These are phyloP conservation scores for Zeuzera pyrina DNA, from an alignment of 2,888 invertebrate genomes.

Conservation along the genomic window DNA sequence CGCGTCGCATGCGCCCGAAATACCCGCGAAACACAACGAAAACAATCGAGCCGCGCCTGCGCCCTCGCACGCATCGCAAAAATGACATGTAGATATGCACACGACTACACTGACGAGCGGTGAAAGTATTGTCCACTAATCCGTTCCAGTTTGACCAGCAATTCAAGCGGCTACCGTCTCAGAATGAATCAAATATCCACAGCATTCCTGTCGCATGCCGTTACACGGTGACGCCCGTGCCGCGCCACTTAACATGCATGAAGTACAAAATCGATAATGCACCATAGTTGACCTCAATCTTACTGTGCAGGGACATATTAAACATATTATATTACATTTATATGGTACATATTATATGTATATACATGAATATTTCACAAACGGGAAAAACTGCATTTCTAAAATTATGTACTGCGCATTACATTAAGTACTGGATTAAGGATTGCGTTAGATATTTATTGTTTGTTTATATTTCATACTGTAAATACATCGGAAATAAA, in stretches of 20 bases:
- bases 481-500: slow-evolving; percentile 9
- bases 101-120: slow-evolving; percentile 11
- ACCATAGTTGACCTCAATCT: too few species aligned
- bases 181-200: too few species aligned
- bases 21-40: slow-evolving; percentile 70
- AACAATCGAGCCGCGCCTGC: slow-evolving; percentile 63
- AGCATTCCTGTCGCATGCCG: slow-evolving; percentile 19
- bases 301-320: too few species aligned
- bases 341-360: too few species aligned
- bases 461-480: slow-evolving; percentile 5
- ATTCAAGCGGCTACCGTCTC: slow-evolving; percentile 2
- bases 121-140: too few species aligned
- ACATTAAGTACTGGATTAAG: too few species aligned
- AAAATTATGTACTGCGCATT: too few species aligned
- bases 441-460: slow-evolving; percentile 5
- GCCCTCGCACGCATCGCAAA: slow-evolving; percentile 54
- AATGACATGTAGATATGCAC: slow-evolving; percentile 58
- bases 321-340: too few species aligned
- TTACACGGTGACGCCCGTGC: slow-evolving; percentile 12
- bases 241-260: too few species aligned
- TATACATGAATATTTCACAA: too few species aligned
- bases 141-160: slow-evolving; percentile 18
- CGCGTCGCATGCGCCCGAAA: slow-evolving; percentile 54
- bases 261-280: too few species aligned
- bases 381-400: too few species aligned